phyloP scores from a whole-genome alignment of 2,888 invertebrate genomes.

The Xylocampa areola region DNA sequence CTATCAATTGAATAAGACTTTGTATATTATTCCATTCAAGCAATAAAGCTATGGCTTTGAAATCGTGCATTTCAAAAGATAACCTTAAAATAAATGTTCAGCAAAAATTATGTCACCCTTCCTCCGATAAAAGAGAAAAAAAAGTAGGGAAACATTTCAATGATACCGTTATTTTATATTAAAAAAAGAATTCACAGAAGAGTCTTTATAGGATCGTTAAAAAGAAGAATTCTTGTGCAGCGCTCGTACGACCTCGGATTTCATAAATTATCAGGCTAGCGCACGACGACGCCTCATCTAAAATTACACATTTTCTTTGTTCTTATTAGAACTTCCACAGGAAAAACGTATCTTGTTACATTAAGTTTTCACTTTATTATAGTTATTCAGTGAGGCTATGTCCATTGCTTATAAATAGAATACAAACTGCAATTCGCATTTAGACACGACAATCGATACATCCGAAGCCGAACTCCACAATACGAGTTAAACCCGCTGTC shows the following conservation, averaged over 20 bases:
- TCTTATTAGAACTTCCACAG: neutral
- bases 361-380: neutral
- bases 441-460: conserved; percentile 48
- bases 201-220: conserved; percentile 1
- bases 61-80: neutral
- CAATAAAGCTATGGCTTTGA: conserved; percentile 23
- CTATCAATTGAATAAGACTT: conserved; percentile 35
- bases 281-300: neutral
- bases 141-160: neutral
- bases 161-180: neutral
- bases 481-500: conserved; percentile 51
- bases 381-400: no score
- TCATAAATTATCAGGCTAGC: conserved; percentile 7
- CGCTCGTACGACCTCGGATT: conserved; percentile 4
- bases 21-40: conserved; percentile 24
- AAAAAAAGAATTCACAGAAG: neutral
- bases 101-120: no score
- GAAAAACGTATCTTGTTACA: neutral
- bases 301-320: neutral
- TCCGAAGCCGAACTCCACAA: conserved; percentile 39
- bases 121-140: neutral
- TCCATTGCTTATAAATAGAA: conserved; percentile 7
- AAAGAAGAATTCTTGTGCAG: conserved; percentile 3
- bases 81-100: no score
- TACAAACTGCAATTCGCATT: conserved; percentile 27